Evolutionary conservation across 2,888 invertebrate species (phyloP), one percentile per base, ranked within the genome.

Genomic region (Synanthedon vespiformis): DNA sequence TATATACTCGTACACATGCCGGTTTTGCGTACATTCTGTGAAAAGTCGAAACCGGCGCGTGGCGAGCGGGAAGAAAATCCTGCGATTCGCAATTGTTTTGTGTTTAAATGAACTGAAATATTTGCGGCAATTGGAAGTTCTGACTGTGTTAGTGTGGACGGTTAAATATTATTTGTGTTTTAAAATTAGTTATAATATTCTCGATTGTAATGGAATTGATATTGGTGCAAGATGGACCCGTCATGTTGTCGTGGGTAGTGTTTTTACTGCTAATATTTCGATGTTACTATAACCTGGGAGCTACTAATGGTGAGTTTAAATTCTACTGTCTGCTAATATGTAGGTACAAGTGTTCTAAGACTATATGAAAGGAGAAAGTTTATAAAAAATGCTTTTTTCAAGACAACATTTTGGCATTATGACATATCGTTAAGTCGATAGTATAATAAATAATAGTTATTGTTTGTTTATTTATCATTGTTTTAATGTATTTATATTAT

Each of bases 211-310:
- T 48, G 48, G 48, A 22, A 16, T 14, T 65, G 52, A 56, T 80
- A 54, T 54, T 80, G 13, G 80, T 78, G 63, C 80, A 81, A 68
- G 87, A 87, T 51, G 77, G 77, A 40, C 86, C 86, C 2, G 75
- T 85, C 55, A 70, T 86, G 59, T 61, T 87, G 54, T 83, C 88
- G 16, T 85, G 85, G 87, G 77, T 85, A 64, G 72, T 86, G 55
- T 86, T 86, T 57, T 59, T 88, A 51, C 57, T 83, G 58, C 65
- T 86, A 57, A 85, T 87, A 63, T 87, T 76, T 54, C 73, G 84
- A 56, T 85, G 84, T 60, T 86, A 85, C 58, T 84, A 84, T 65
- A 74, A 77, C 55, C 77, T 84, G 53, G 69, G 79, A 59, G 59
- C 65, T 14, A 18, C 34, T 34, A 34, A 2, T 10, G 34, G 34